Evolutionary conservation across 2,113 vertebrate species (phyloP), one percentile per base, ranked within the genome.

Genomic region (Toxostoma redivivum): DNA sequence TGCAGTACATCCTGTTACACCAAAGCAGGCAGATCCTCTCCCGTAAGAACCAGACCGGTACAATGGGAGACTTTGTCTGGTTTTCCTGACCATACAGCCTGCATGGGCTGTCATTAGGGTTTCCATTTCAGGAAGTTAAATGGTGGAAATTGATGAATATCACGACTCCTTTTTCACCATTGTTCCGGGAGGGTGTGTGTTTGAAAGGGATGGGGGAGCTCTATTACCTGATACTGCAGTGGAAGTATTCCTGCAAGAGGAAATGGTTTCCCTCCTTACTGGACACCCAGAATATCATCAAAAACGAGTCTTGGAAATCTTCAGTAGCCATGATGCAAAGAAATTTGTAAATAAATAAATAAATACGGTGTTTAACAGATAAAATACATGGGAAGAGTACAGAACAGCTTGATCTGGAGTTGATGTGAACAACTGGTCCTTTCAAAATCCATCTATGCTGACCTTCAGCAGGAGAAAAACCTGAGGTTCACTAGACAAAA

Each of bases 51-150:
- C 74, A 94, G 81, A 74, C 28, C 83, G 50, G 92, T 90, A 96
- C 95, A 97, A 95, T 92, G 92, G 93, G 89, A 92, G 86, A 95
- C 94, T 96, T 94, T 97, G 88, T 79, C 88, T 93, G 51, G 18
- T 74, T 95, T 88, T 94, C 69, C 95, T 92, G 82, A 91, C 64
- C 71, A 86, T 91, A 28, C n/a, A 91, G 48, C 8, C n/a, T 86
- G 90, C 92, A 53, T 58, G 83, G 50, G 81, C 92, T 95, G 95
- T 94, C 86, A 94, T 91, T 81, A 86, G 50, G 74, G 92, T 93
- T 96, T 96, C 81, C 74, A 83, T 97, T 95, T 96, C 95, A 95
- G 96, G 93, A 91, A 90, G 86, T 57, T 33, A 74, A 97, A 88
- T 82, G 81, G 76, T 93, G 61, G 65, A 95, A 96, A 92, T 93